Conservation (phyloP, 2,888 invertebrate species). For the Nephrocerus scutellatus region DNA sequence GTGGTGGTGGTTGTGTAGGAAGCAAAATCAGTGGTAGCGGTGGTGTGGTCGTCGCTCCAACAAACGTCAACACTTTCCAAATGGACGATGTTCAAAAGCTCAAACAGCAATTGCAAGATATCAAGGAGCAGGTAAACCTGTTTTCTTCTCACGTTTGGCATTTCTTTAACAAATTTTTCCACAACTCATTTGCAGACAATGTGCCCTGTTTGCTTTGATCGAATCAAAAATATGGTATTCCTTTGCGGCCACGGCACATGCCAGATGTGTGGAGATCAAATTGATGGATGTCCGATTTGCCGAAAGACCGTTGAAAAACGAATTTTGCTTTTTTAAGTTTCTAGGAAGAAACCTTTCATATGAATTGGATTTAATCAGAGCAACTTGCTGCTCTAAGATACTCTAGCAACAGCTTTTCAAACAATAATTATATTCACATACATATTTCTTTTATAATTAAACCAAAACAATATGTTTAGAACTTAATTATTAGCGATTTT, state of each 20-base stretch:
- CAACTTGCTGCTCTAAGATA: too few relatives aligned
- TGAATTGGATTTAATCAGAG: too few relatives aligned
- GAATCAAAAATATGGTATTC: constrained; percentile 97
- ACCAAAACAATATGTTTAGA: too few relatives aligned
- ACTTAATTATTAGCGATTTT: too few relatives aligned
- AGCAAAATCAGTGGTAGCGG: constrained; percentile 16
- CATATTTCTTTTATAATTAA: too few relatives aligned
- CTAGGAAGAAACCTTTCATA: too few relatives aligned
- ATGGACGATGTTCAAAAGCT: constrained; percentile 80
- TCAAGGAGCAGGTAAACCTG: constrained; percentile 80
- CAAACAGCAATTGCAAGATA: constrained; percentile 92
- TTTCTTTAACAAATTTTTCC: constrained; percentile 5
- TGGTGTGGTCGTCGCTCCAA: constrained; percentile 36
- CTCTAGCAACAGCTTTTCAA: too few relatives aligned
- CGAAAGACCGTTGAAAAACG: constrained; percentile 93
- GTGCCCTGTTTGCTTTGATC: constrained; percentile 97
- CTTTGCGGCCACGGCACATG: constrained; percentile 96
- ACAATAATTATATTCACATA: too few relatives aligned
- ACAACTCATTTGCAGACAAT: constrained; percentile 67
- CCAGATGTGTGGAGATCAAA: constrained; percentile 97
- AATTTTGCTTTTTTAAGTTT: constrained; percentile 75
- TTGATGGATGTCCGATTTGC: constrained; percentile 96
- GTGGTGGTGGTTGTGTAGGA: constrained; percentile 18
- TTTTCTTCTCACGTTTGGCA: background rate
- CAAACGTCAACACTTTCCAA: constrained; percentile 60